phyloP scores from a whole-genome alignment of 2,888 invertebrate genomes.

The Spicauda simplicius region DNA sequence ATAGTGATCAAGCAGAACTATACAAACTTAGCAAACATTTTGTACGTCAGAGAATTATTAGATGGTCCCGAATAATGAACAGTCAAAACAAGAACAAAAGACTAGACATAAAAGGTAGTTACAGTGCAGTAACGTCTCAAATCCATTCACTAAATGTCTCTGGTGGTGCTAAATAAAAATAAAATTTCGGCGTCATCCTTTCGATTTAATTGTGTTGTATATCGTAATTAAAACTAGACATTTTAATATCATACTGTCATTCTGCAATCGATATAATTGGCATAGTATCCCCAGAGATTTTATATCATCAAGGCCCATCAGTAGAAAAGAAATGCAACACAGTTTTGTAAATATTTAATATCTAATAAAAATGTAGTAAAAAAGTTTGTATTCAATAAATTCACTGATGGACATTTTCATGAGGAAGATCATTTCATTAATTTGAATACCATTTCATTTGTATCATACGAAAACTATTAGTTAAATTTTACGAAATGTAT shows the following conservation, averaged over 20 bases:
- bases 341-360: too few relatives aligned
- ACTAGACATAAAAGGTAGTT: slow-evolving; percentile 5
- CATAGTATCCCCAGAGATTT: background rate
- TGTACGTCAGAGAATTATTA: slow-evolving; percentile 1
- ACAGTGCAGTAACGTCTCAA: background rate
- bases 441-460: too few relatives aligned
- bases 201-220: too few relatives aligned
- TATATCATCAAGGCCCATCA: background rate
- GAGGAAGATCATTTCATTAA: too few relatives aligned
- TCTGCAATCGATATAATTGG: slow-evolving; percentile 9
- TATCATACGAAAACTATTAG: too few relatives aligned
- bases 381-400: background rate
- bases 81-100: background rate
- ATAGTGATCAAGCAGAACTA: background rate
- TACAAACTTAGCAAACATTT: slow-evolving; percentile 6
- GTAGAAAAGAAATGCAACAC: background rate
- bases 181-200: too few relatives aligned
- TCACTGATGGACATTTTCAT: background rate
- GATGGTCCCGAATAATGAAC: slow-evolving; percentile 10
- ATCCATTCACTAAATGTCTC: background rate
- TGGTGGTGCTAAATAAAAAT: slow-evolving; percentile 4
- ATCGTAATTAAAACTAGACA: too few relatives aligned
- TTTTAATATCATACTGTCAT: too few relatives aligned
- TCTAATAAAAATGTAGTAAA: background rate
- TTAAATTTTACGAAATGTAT: too few relatives aligned